These are phyloP conservation scores for Barnardius zonarius DNA, from an alignment of 2,113 vertebrate genomes.

Conservation along the genomic window DNA sequence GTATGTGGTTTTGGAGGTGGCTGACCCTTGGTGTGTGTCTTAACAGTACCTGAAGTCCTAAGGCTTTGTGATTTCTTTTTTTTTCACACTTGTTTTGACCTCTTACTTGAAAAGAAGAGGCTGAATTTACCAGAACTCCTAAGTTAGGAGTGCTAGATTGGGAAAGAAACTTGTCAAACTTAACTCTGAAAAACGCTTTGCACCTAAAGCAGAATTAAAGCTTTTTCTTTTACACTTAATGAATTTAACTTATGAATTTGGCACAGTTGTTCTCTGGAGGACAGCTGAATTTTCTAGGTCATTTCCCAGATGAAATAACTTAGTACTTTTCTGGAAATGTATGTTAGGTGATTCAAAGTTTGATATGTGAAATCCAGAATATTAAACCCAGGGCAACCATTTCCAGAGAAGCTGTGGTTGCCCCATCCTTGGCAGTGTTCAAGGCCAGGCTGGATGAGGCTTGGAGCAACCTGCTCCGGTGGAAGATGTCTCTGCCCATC, in stretches of 20 bases:
- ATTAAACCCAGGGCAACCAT: background rate
- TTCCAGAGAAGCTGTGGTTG: background rate
- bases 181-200: background rate
- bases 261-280: slow-evolving; percentile 22
- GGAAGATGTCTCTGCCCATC: background rate
- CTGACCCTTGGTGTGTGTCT: background rate
- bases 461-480: background rate
- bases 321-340: background rate
- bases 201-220: background rate
- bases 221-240: background rate
- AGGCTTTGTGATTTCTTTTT: background rate
- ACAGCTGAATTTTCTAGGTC: slow-evolving; percentile 44
- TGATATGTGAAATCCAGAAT: background rate
- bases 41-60: background rate
- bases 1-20: background rate
- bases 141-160: background rate
- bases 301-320: slow-evolving; percentile 36
- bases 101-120: background rate
- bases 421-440: background rate
- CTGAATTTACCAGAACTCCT: background rate
- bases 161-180: background rate
- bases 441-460: background rate
- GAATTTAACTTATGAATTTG: background rate
- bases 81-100: background rate
- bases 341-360: background rate